Conservation (phyloP, 2,797 vertebrate genomes). For the Rhinoraja longicauda region DNA sequence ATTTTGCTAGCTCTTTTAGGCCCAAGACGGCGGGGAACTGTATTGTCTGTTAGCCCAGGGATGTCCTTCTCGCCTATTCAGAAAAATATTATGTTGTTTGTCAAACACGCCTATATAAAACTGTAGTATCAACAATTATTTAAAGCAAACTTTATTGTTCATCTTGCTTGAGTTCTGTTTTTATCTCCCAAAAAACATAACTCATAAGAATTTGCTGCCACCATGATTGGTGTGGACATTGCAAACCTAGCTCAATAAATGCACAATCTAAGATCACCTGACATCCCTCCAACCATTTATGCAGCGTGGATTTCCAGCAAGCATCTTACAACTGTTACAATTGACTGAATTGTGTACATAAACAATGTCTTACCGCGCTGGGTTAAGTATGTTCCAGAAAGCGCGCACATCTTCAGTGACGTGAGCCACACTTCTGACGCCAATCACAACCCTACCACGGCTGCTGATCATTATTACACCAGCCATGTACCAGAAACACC, state of each 20-base stretch:
- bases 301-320: not conserved
- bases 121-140: not conserved
- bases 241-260: not conserved
- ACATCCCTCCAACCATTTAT: not conserved
- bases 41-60: slow-evolving; percentile 92
- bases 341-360: not conserved
- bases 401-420: no score
- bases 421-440: no score
- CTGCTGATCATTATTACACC: no score
- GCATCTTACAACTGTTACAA: not conserved
- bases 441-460: no score
- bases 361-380: no score
- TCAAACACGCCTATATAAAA: not conserved
- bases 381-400: no score
- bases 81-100: not conserved
- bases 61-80: slow-evolving; percentile 84
- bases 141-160: no score
- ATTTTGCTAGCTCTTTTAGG: slow-evolving; percentile 97
- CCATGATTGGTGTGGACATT: not conserved
- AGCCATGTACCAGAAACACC: no score
- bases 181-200: not conserved
- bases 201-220: not conserved
- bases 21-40: slow-evolving; percentile 87
- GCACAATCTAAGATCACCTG: not conserved
- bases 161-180: no score